These are phyloP conservation scores for Sphaerophoria taeniata DNA, from an alignment of 2,888 invertebrate genomes.

Conservation along the genomic window DNA sequence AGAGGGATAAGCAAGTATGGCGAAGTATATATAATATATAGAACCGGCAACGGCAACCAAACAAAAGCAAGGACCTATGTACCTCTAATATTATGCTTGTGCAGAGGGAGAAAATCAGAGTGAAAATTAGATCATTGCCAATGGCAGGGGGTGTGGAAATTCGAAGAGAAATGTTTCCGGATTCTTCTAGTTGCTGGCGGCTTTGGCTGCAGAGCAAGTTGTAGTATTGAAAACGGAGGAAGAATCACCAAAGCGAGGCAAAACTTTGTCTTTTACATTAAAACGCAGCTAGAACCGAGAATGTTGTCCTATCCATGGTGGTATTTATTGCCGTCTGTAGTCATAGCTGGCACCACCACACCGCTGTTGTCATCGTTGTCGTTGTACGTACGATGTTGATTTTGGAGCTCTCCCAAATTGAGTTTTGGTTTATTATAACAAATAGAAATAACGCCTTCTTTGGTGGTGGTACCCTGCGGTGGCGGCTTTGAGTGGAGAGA, in stretches of 20 bases:
- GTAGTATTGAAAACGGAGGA: background rate
- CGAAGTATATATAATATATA: conserved; percentile 16
- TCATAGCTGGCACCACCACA: background rate
- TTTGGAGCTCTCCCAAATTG: conserved; percentile 65
- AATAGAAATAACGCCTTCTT: conserved; percentile 47
- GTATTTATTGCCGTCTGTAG: background rate
- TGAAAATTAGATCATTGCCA: conserved; percentile 44
- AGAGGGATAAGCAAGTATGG: conserved; percentile 28
- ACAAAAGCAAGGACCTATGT: conserved; percentile 24
- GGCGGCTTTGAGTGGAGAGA: background rate
- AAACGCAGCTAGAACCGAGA: conserved; percentile 34
- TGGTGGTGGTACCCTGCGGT: conserved; percentile 2
- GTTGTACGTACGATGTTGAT: conserved; percentile 40
- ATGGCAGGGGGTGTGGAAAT: conserved; percentile 29
- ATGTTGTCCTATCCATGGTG: conserved; percentile 5
- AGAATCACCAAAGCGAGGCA: conserved; percentile 3
- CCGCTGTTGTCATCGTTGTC: background rate
- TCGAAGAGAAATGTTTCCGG: conserved; percentile 6
- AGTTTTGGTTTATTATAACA: conserved; percentile 62
- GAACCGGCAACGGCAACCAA: conserved; percentile 1
- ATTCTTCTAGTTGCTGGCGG: background rate
- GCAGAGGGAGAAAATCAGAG: conserved; percentile 30
- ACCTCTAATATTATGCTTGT: conserved; percentile 4
- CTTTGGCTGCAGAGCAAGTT: background rate
- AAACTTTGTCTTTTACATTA: conserved; percentile 64